Percentiles rank a stretch among this genome's conserved stretches.
These are phyloP conservation scores for Gadopsis bispinosus DNA, from an alignment of 2,797 vertebrate genomes.

Conservation along the genomic window DNA sequence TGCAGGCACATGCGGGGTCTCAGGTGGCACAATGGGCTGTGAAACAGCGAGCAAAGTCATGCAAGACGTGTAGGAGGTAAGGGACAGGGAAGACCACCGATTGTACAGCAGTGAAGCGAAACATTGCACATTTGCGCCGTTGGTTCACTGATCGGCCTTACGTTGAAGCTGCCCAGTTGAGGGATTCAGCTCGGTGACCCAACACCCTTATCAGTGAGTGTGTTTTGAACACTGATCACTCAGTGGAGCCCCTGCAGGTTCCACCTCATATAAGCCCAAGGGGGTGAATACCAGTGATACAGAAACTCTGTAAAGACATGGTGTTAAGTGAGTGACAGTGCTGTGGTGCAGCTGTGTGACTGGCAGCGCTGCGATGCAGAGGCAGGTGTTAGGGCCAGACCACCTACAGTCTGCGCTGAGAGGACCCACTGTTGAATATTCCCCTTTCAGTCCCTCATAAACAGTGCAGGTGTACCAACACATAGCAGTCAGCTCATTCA, in stretches of 20 bases:
- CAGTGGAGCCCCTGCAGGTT: constrained; percentile 45
- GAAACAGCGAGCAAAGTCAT: constrained; percentile 29
- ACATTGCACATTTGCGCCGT: constrained; percentile 50
- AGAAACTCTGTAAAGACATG: constrained; percentile 63
- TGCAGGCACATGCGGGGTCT: constrained; percentile 54
- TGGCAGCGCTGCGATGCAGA: constrained; percentile 43
- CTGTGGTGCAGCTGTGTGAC: constrained; percentile 73
- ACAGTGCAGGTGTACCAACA: constrained; percentile 73
- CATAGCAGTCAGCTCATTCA: constrained; percentile 52
- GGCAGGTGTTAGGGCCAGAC: constrained; percentile 75
- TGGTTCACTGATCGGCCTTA: constrained; percentile 59
- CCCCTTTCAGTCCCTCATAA: constrained; percentile 67
- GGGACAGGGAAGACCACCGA: constrained; percentile 33
- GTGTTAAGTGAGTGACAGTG: constrained; percentile 76
- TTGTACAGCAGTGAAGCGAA: constrained; percentile 50
- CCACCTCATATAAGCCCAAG: constrained; percentile 49
- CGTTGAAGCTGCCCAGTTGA: constrained; percentile 32
- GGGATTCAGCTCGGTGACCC: constrained; percentile 45
- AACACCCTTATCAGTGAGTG: constrained; percentile 53
- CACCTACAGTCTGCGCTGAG: constrained; percentile 68
- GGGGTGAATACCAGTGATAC: constrained; percentile 63
- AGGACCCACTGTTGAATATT: constrained; percentile 64
- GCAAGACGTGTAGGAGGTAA: constrained; percentile 15
- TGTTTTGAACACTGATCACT: constrained; percentile 69
- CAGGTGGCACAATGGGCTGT: constrained; percentile 38